Conservation (phyloP, 2,888 invertebrate species). For the Phragmatobia fuliginosa region DNA sequence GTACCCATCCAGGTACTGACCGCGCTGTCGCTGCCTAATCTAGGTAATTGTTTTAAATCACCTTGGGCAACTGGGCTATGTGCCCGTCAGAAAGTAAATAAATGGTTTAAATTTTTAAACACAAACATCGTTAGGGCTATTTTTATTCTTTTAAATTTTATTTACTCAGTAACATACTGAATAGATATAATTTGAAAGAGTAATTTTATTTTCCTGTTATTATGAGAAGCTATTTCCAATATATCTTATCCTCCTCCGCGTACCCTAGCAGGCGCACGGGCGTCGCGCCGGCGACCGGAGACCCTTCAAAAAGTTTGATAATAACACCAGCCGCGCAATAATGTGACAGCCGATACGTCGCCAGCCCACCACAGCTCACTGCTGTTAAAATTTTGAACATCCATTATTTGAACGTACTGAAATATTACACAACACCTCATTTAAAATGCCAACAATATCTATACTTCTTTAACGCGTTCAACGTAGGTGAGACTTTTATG, state of each 20-base stretch:
- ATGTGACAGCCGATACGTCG: constrained; percentile 87
- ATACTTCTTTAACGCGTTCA: too few species aligned
- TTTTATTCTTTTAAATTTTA: neutral
- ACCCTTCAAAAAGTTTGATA: constrained; percentile 86
- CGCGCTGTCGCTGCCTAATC: too few species aligned
- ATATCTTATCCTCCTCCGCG: constrained; percentile 55
- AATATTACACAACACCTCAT: constrained; percentile 26
- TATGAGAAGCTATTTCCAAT: constrained; percentile 54
- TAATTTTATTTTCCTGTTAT: neutral
- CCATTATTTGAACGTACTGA: constrained; percentile 55
- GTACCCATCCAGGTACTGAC: too few species aligned
- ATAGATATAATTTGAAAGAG: neutral
- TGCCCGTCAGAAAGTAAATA: too few species aligned
- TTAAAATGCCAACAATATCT: neutral
- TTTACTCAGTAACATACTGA: too few species aligned
- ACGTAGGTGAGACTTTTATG: too few species aligned
- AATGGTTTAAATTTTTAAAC: too few species aligned
- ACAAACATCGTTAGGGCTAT: too few species aligned
- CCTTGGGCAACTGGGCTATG: too few species aligned
- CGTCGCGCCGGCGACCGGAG: constrained; percentile 79
- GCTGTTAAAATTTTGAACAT: constrained; percentile 75
- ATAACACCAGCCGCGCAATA: constrained; percentile 78
- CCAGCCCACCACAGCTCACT: constrained; percentile 67
- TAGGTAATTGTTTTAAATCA: too few species aligned
- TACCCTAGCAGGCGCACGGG: constrained; percentile 58